Percentiles rank a stretch among this genome's conserved stretches.
Evolutionary conservation across 2,113 vertebrate genomes (phyloP).

Genomic region (Crypturellus undulatus): DNA sequence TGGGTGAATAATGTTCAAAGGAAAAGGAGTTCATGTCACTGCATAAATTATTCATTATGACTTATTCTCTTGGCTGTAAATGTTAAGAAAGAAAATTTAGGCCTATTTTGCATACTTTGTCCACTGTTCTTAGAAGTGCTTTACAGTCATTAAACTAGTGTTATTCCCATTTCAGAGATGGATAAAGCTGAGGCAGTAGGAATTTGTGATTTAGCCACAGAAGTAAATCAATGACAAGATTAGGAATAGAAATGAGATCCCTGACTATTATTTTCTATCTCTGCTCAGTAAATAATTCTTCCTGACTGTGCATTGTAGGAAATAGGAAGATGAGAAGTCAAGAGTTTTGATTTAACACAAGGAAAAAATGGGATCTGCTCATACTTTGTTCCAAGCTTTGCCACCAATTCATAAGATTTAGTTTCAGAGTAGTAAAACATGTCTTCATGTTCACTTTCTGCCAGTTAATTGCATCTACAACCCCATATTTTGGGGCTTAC

Average conservation of each 20-base stretch:
- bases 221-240: not conserved
- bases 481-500: not conserved
- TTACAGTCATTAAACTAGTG: not conserved
- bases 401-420: not conserved
- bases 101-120: slow-evolving; percentile 18
- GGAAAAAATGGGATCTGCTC: not conserved
- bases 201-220: not conserved
- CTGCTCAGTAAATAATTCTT: not conserved
- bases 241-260: not conserved
- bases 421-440: not conserved
- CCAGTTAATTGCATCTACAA: not conserved
- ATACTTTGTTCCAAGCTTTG: not conserved
- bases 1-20: slow-evolving; percentile 11
- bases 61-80: slow-evolving; percentile 28
- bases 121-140: not conserved
- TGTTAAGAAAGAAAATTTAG: not conserved
- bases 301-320: rapidly evolving
- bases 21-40: not conserved
- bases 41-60: slow-evolving; percentile 35
- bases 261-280: not conserved
- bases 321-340: not conserved
- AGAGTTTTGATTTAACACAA: not conserved
- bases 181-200: not conserved
- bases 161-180: not conserved
- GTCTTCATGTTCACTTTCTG: not conserved